Evolutionary conservation across 1,140 invertebrate genomes (phyloP).

Genomic region (Macrocentrus cingulum): DNA sequence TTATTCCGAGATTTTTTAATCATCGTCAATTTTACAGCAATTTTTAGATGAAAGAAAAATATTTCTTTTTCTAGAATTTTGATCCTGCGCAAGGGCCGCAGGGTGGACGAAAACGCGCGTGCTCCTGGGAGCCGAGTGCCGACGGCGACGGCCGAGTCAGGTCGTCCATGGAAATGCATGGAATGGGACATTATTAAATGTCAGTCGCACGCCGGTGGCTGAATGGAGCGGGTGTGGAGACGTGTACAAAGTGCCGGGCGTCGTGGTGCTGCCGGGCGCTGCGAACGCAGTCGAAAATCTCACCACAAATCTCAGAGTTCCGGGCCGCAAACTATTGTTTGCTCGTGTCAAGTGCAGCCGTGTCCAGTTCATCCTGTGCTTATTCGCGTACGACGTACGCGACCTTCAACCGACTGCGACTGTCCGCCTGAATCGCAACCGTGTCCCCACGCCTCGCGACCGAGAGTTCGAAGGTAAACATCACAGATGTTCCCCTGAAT

Average conservation of each 20-base stretch:
- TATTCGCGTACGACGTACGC: slow-evolving; percentile 49
- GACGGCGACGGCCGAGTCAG: slow-evolving; percentile 31
- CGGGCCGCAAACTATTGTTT: slow-evolving; percentile 53
- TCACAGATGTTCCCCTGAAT: no score
- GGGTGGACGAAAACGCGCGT: no score
- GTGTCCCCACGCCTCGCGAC: slow-evolving; percentile 45
- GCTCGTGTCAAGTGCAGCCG: slow-evolving; percentile 53
- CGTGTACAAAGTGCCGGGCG: slow-evolving; percentile 53
- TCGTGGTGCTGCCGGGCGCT: slow-evolving; percentile 43
- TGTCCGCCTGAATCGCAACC: slow-evolving; percentile 49
- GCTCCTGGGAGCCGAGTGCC: slow-evolving; percentile 29
- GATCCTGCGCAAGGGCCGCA: no score
- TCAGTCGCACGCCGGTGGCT: slow-evolving; percentile 69
- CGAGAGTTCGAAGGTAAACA: slow-evolving; percentile 47
- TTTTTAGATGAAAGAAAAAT: no score
- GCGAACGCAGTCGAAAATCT: slow-evolving; percentile 48
- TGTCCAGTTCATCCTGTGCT: slow-evolving; percentile 55
- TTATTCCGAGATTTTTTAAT: no score
- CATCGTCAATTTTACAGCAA: no score
- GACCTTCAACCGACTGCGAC: slow-evolving; percentile 47
- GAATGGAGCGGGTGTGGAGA: slow-evolving; percentile 63
- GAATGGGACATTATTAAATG: slow-evolving; percentile 18
- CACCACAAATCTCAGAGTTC: slow-evolving; percentile 43
- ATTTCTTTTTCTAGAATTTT: no score
- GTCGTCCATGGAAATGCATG: slow-evolving; percentile 5